Conservation (phyloP, 2,888 invertebrate species). For the Athalia rosae region DNA sequence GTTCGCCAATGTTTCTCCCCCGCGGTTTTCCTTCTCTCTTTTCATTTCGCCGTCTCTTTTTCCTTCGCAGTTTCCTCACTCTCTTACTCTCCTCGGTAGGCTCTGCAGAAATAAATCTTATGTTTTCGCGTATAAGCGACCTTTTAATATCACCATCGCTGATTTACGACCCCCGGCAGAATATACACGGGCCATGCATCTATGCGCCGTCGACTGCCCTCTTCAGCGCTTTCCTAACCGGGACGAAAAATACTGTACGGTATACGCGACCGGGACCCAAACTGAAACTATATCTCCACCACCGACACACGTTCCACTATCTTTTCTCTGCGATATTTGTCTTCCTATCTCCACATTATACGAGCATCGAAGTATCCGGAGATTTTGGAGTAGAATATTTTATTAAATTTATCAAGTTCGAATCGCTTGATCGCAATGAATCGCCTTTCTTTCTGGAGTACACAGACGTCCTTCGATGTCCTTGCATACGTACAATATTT, state of each 20-base stretch:
- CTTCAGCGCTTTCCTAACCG: constrained; percentile 27
- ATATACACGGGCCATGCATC: constrained; percentile 60
- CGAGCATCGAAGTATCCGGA: too few relatives aligned
- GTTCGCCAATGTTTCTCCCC: constrained; percentile 52
- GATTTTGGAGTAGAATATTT: too few relatives aligned
- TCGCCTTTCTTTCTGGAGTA: too few relatives aligned
- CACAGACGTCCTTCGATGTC: too few relatives aligned
- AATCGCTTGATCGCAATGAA: background rate
- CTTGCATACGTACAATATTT: constrained; percentile 51
- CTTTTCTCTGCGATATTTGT: constrained; percentile 22
- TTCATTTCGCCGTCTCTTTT: constrained; percentile 39
- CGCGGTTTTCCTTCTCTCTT: constrained; percentile 34
- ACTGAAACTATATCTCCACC: background rate
- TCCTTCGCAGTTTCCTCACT: background rate
- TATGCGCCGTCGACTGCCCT: constrained; percentile 49
- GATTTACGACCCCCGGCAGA: constrained; percentile 68
- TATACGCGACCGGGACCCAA: background rate
- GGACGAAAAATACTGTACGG: background rate
- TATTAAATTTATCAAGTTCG: too few relatives aligned
- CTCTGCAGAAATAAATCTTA: constrained; percentile 68
- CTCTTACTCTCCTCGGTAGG: background rate
- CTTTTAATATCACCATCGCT: constrained; percentile 72
- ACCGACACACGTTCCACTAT: background rate
- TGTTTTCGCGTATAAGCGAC: constrained; percentile 72
- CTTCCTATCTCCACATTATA: background rate